Conservation (phyloP, 2,113 vertebrate genomes). For the Progne subis region DNA sequence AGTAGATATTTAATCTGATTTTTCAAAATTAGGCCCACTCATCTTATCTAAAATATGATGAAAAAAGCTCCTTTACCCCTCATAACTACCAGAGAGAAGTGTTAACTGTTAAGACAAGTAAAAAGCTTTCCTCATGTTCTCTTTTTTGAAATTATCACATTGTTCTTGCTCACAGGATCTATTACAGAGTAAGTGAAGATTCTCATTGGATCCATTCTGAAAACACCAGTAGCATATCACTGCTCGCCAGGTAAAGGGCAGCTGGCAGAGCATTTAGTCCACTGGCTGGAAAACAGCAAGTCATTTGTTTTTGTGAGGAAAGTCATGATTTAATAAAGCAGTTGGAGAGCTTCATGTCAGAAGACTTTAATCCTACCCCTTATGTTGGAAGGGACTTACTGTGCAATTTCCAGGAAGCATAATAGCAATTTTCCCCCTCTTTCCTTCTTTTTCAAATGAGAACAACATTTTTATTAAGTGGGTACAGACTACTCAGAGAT, state of each 20-base stretch:
- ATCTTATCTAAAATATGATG: not conserved
- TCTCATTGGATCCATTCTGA: not conserved
- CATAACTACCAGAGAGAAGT: not conserved
- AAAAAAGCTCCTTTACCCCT: not conserved
- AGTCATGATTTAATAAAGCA: not conserved
- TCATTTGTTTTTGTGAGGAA: not conserved
- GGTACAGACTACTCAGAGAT: not conserved
- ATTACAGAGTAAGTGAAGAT: not conserved
- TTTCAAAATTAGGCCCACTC: not conserved
- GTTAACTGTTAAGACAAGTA: not conserved
- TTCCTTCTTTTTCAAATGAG: not conserved
- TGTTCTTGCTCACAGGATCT: not conserved
- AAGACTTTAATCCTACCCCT: not conserved
- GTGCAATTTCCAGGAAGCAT: not conserved
- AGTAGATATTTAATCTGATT: not conserved
- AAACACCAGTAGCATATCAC: not conserved
- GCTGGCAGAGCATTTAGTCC: not conserved
- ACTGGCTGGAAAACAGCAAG: not conserved
- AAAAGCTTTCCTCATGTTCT: not conserved
- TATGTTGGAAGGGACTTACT: not conserved
- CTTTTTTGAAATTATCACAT: not conserved
- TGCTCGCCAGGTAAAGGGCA: not conserved
- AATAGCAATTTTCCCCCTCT: not conserved
- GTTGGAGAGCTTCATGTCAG: not conserved
- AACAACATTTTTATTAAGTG: not conserved